Base-by-base conservation (phyloP, 2,888 invertebrate species). In the Notocelia uddmanniana region DNA sequence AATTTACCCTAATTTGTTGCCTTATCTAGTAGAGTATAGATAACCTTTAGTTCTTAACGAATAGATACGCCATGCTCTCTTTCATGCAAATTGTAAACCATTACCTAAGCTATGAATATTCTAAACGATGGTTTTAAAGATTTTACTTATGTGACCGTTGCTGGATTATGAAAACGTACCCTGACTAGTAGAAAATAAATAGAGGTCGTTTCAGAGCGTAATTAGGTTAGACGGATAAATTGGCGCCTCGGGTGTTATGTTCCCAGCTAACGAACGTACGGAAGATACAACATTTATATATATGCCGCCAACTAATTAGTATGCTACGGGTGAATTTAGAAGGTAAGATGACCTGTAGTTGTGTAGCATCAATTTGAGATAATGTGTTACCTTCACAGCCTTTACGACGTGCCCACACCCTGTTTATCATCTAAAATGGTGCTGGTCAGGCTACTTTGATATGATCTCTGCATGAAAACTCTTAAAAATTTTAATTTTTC, bases 161-260 rank as follows among this genome's bases (percentile, higher is more conserved):
- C 6, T 21, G 41, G 23, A 58, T 57, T 62, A 23, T 60, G 62
- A 54, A 50, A 64, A 67, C 62, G 73, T 52, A 59, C 55, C 54
- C 67, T 45, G 68, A 71, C 73, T 71, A 73, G 68, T 73, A 73
- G 69, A 73, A 77, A 73, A 87, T 87, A 88, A 86, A 89, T 88
- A 86, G 81, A 80, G 78, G 80, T 85, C 81, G 83, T 84, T 83
- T 81, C 84, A 75, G 78, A 76, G 76, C 77, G 84, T 88, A 88
- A 88, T 87, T 88, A 86, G 82, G 84, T 85, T 86, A 83, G 84
- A 80, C 79, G 81, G 84, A 88, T 83, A 83, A 87, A 89, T 87
- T 82, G 86, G 81, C 81, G 84, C 84, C 83, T 76, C 75, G 88
- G 85, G 88, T 81, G 83, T 83, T 84, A 81, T 85, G 82, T 81